These are phyloP conservation scores for Petrocephalus sullivani DNA, from an alignment of 2,797 vertebrate genomes.

Conservation along the genomic window DNA sequence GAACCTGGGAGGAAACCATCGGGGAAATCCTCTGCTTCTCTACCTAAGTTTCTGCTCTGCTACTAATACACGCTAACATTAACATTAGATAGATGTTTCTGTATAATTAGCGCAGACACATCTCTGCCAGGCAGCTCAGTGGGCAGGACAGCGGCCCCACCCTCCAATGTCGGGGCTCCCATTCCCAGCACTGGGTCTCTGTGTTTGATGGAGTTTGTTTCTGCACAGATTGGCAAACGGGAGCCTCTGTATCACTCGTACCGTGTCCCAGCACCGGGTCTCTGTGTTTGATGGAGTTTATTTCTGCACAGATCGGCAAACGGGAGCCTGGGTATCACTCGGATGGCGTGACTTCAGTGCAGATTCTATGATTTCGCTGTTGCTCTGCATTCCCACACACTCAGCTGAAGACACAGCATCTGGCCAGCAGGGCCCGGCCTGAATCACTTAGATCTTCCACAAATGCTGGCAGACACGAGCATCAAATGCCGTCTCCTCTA, in stretches of 20 bases:
- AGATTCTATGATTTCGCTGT: not conserved
- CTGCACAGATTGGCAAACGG: not conserved
- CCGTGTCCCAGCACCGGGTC: not conserved
- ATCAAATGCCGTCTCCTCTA: not conserved
- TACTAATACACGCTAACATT: not conserved
- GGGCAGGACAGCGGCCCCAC: not conserved
- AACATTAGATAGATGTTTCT: not conserved
- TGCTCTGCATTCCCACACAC: not conserved
- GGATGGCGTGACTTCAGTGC: not conserved
- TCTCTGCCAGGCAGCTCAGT: not conserved
- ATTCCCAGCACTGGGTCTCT: not conserved
- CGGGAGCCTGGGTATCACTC: not conserved
- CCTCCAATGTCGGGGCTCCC: not conserved
- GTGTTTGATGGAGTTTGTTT: not conserved
- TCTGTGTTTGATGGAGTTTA: not conserved
- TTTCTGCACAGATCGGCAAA: not conserved
- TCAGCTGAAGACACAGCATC: no score
- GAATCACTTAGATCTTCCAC: not conserved
- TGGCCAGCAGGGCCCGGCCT: not conserved
- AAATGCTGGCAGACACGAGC: no score
- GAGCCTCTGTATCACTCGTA: no score
- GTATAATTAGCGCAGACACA: not conserved
- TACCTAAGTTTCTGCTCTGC: not conserved
- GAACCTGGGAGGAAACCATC: not conserved
- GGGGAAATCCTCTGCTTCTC: not conserved